Base-by-base conservation (phyloP, 2,113 vertebrate species). In the Talpa occidentalis region DNA sequence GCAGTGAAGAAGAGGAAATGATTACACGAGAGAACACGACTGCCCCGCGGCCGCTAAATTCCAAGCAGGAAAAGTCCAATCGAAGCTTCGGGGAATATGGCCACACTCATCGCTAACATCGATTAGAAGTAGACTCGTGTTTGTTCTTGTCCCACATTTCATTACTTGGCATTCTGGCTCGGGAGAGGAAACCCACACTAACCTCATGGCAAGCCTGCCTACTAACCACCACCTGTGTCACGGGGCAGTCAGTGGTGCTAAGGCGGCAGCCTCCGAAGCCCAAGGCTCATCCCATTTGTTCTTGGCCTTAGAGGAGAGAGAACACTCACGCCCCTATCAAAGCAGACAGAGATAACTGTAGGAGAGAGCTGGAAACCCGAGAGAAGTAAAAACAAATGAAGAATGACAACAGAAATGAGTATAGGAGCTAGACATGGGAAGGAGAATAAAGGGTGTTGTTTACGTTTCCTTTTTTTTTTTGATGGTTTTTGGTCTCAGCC, bases 381-480 rank as follows among this genome's bases (percentile, higher is more conserved):
- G 87, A 17, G 47, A 72, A 87, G 16, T 5, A 21, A 60, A 16
- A 59, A 22, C 17, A 17, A 37, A 56, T 66, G 60, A 16, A 37
- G 21, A 59, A 82, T 60, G 40, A 54, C 17, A 62, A 49, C 0
- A 79, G 52, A 77, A 72, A 37, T 17, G 52, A 30, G 5, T 2
- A 3, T 3, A 49, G n/a, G 42, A 74, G 26, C 11, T 28, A 11
- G 76, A 47, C 30, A 11, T 4, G 30, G 56, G 15, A 91, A 74
- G 77, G 79, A 70, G 32, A 95, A 73, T 69, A 81, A 80, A 95
- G 66, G 95, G 67, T 32, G 54, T 47, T 78, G 97, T 79, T 90
- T 96, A 59, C 95, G 84, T 67, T 94, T 88, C 90, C 90, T 10
- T 32, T 19, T 86, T 10, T 32, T 19, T 86, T 96, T 84, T 8